These are phyloP conservation scores for Spodoptera picta DNA, from an alignment of 2,888 invertebrate species.

Conservation along the genomic window DNA sequence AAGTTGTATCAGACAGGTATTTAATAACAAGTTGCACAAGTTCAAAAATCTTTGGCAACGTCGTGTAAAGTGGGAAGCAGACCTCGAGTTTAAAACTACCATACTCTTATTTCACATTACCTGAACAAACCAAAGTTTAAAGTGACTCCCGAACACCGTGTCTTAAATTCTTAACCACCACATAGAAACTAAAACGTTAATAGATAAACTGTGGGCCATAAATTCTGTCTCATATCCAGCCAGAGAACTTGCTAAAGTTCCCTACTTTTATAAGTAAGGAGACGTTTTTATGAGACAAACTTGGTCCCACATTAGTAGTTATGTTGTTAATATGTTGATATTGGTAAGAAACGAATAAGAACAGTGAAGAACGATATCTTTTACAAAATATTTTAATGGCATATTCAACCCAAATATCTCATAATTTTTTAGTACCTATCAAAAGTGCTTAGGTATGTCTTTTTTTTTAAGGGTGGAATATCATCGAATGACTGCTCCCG, in stretches of 20 bases:
- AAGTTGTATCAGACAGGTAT: too few relatives aligned
- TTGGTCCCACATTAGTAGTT: constrained; percentile 44
- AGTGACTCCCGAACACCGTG: constrained; percentile 19
- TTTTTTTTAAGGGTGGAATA: too few relatives aligned
- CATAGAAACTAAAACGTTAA: constrained; percentile 44
- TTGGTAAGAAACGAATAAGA: constrained; percentile 20
- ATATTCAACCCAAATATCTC: too few relatives aligned
- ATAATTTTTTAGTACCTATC: too few relatives aligned
- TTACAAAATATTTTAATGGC: too few relatives aligned
- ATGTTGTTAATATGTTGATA: constrained; percentile 49
- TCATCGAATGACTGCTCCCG: too few relatives aligned
- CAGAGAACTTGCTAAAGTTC: constrained; percentile 46
- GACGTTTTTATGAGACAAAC: constrained; percentile 55
- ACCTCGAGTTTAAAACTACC: background rate
- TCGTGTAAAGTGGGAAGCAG: background rate
- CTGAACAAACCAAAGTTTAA: constrained; percentile 5
- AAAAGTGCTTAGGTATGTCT: too few relatives aligned
- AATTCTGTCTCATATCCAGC: constrained; percentile 48
- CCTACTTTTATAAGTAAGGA: constrained; percentile 46
- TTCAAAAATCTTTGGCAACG: too few relatives aligned
- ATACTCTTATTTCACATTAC: background rate
- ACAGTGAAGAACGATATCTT: too few relatives aligned
- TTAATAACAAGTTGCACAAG: too few relatives aligned
- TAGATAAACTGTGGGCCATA: constrained; percentile 50
- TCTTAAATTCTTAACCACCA: constrained; percentile 22